These are phyloP conservation scores for Caiman crocodilus DNA, from an alignment of 2,797 vertebrate genomes.

Conservation along the genomic window DNA sequence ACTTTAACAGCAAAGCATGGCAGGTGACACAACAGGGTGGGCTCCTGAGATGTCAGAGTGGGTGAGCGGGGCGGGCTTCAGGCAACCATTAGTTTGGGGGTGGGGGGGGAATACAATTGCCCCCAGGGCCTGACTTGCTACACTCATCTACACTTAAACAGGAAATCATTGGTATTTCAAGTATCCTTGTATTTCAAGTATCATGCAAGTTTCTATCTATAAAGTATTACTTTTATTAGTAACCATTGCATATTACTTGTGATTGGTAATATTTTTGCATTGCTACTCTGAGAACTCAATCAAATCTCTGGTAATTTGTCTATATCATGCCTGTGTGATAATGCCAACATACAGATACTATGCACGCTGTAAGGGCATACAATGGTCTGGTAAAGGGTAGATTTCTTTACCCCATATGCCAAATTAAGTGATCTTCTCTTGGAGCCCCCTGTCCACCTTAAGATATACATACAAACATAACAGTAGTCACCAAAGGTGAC, in stretches of 20 bases:
- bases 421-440: neutral
- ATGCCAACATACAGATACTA: neutral
- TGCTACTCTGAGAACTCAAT: neutral
- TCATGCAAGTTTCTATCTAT: neutral
- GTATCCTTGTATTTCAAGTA: too few species aligned
- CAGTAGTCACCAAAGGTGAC: conserved; percentile 60
- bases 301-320: neutral
- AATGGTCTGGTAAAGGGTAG: neutral
- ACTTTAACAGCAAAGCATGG: too few species aligned
- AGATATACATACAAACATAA: conserved; percentile 39
- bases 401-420: conserved; percentile 32
- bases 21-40: too few species aligned
- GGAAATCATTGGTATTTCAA: too few species aligned
- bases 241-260: neutral
- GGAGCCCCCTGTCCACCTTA: neutral
- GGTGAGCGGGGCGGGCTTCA: too few species aligned
- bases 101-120: too few species aligned
- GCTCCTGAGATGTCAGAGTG: too few species aligned
- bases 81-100: too few species aligned
- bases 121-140: too few species aligned
- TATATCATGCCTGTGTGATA: neutral
- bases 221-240: neutral
- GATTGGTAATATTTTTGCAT: neutral
- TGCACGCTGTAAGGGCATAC: neutral
- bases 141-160: too few species aligned